Evolutionary conservation across 2,888 invertebrate species (phyloP).

Genomic region (Biston stratarius): DNA sequence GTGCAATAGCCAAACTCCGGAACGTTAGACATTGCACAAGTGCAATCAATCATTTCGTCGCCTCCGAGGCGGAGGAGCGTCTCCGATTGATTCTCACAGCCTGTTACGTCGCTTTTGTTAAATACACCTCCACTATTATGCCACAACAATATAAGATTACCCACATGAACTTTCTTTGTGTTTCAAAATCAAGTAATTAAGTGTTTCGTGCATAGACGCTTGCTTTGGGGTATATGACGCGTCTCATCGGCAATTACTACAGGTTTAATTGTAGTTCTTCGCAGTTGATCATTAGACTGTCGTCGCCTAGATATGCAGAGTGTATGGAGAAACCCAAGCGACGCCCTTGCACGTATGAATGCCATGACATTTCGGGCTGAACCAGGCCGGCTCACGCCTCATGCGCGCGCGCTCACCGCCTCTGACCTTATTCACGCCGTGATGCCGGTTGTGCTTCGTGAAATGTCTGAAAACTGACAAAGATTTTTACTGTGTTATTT

Average conservation of each 20-base stretch:
- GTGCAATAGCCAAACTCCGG: constrained; percentile 56
- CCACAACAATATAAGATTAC: constrained; percentile 23
- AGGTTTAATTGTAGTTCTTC: constrained; percentile 31
- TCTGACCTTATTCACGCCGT: constrained; percentile 52
- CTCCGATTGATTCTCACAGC: constrained; percentile 56
- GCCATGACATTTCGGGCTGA: constrained; percentile 71
- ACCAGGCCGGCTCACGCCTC: constrained; percentile 52
- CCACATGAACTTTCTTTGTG: constrained; percentile 28
- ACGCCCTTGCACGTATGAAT: constrained; percentile 68
- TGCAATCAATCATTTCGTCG: constrained; percentile 49
- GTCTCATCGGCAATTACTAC: constrained; percentile 10
- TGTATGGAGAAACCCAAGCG: constrained; percentile 51
- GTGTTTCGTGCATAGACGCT: constrained; percentile 29
- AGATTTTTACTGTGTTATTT: constrained; percentile 30
- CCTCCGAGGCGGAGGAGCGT: constrained; percentile 50
- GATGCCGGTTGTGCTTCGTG: constrained; percentile 51
- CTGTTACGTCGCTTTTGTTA: constrained; percentile 23
- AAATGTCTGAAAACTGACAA: constrained; percentile 62
- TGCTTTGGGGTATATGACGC: constrained; percentile 13
- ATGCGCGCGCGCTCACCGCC: constrained; percentile 58
- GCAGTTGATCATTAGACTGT: constrained; percentile 42
- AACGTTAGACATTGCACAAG: constrained; percentile 57
- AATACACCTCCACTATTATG: constrained; percentile 29
- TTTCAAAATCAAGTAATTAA: constrained; percentile 36
- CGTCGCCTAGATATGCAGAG: constrained; percentile 36